These are phyloP conservation scores for Callionymus lyra DNA, from an alignment of 2,113 vertebrate species.

Conservation along the genomic window DNA sequence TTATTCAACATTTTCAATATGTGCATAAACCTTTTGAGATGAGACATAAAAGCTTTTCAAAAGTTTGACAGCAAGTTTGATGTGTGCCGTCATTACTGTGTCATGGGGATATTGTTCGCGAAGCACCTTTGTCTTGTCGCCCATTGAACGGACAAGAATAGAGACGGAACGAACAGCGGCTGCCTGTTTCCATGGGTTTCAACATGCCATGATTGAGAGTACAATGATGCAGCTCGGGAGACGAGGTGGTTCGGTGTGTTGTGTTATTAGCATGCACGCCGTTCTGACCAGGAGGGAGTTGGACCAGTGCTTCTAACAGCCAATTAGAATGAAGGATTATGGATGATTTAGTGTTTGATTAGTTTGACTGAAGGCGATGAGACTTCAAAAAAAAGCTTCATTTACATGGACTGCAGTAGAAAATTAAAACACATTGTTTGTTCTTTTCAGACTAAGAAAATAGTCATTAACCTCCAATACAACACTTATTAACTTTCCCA, in stretches of 20 bases:
- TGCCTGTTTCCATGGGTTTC: slow-evolving; percentile 3
- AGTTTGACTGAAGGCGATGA: too few relatives aligned
- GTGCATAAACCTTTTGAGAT: too few relatives aligned
- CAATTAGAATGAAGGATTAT: slow-evolving; percentile 35
- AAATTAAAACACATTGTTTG: too few relatives aligned
- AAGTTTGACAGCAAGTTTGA: slow-evolving; percentile 23
- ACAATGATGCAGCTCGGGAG: slow-evolving; percentile 11
- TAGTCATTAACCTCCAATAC: too few relatives aligned
- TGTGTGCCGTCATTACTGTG: slow-evolving; percentile 1
- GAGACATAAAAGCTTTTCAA: slow-evolving; percentile 3
- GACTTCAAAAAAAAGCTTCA: too few relatives aligned
- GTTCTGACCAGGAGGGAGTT: slow-evolving; percentile 27
- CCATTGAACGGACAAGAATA: slow-evolving; percentile 4
- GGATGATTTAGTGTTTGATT: slow-evolving; percentile 25
- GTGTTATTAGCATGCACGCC: slow-evolving; percentile 25
- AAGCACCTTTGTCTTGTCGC: slow-evolving; percentile 1
- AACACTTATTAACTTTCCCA: background rate
- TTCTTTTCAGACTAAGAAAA: too few relatives aligned
- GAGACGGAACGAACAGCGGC: background rate
- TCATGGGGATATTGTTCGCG: slow-evolving; percentile 1
- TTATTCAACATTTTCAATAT: too few relatives aligned
- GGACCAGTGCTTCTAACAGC: slow-evolving; percentile 26
- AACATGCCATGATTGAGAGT: slow-evolving; percentile 9
- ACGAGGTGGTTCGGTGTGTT: slow-evolving; percentile 17
- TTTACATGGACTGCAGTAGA: too few relatives aligned